A percentile compares a stretch with the other conserved stretches of the same genome.
phyloP scores from a whole-genome alignment of 2,797 vertebrate species.

The Melanotaenia pygmaea region DNA sequence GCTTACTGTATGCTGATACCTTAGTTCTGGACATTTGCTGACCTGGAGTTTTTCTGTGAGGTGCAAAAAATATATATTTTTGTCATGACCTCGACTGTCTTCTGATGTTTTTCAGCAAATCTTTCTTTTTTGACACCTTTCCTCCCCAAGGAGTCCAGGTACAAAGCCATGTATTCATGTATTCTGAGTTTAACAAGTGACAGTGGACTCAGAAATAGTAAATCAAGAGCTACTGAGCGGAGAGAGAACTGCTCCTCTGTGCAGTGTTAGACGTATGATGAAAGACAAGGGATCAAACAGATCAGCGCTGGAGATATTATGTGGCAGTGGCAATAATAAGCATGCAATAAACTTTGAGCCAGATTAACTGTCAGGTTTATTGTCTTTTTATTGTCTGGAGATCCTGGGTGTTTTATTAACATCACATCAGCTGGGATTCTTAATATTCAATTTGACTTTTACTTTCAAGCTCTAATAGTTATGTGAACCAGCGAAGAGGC shows the following conservation, averaged over 20 bases:
- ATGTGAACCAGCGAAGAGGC: conserved; percentile 17
- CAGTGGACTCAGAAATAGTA: conserved; percentile 30
- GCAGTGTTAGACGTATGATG: conserved; percentile 41
- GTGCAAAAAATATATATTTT: conserved; percentile 28
- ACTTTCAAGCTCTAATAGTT: conserved; percentile 21
- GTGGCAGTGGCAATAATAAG: conserved; percentile 52
- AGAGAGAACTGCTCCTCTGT: conserved; percentile 30
- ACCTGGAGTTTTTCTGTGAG: conserved; percentile 19
- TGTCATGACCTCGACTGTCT: conserved; percentile 38
- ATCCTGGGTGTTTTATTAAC: conserved; percentile 56
- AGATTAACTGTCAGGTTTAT: conserved; percentile 57
- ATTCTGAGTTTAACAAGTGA: conserved; percentile 39
- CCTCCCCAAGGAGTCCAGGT: conserved; percentile 35
- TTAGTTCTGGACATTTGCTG: not conserved
- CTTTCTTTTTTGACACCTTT: conserved; percentile 43
- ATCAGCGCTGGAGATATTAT: conserved; percentile 45
- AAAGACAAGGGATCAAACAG: conserved; percentile 50
- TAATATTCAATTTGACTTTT: conserved; percentile 58
- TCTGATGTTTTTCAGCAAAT: conserved; percentile 28
- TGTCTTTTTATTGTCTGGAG: conserved; percentile 58
- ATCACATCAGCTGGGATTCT: conserved; percentile 43
- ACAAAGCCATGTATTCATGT: conserved; percentile 22
- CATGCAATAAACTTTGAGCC: conserved; percentile 40
- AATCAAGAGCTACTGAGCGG: conserved; percentile 1
- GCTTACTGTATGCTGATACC: not conserved